A percentile compares a stretch with the other conserved stretches of the same genome.
phyloP scores from a whole-genome alignment of 2,797 vertebrate species.

The Masticophis lateralis region DNA sequence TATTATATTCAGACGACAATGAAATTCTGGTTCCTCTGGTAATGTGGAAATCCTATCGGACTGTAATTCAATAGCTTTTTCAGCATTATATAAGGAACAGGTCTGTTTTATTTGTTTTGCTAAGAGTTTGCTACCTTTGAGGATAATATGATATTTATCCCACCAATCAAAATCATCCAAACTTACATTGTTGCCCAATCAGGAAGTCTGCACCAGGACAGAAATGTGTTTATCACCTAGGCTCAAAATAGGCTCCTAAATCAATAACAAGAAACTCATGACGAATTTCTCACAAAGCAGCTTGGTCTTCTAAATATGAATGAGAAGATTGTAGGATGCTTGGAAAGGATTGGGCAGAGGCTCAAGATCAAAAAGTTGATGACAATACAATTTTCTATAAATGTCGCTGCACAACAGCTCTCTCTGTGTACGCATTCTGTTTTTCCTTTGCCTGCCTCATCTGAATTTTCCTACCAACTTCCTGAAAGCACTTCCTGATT shows the following conservation, averaged over 20 bases:
- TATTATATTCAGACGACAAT: not conserved
- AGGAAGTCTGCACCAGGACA: constrained; percentile 21
- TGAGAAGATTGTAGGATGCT: rapidly evolving
- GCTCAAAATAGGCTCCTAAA: constrained; percentile 37
- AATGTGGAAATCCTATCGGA: not conserved
- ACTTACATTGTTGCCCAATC: not conserved
- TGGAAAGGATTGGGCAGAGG: constrained; percentile 26
- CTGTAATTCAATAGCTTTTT: not conserved
- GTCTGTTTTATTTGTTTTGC: not conserved
- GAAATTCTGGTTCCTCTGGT: not conserved
- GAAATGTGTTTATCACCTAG: constrained; percentile 30
- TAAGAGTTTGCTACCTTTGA: not conserved
- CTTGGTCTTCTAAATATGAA: constrained; percentile 11
- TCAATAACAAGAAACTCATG: not conserved
- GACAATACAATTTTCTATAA: constrained; percentile 41
- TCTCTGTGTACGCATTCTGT: constrained; percentile 3
- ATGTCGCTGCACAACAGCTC: constrained; percentile 11
- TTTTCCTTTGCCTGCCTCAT: constrained; percentile 42
- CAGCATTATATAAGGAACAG: not conserved
- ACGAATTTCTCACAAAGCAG: constrained; percentile 9
- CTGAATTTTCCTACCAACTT: constrained; percentile 54
- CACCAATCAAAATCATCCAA: constrained; percentile 5
- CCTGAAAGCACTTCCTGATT: constrained; percentile 53
- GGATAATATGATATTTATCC: not conserved
- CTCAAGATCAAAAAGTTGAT: constrained; percentile 21